phyloP scores from a whole-genome alignment of 2,797 vertebrate species.

The Phrynocephalus vlangalii region DNA sequence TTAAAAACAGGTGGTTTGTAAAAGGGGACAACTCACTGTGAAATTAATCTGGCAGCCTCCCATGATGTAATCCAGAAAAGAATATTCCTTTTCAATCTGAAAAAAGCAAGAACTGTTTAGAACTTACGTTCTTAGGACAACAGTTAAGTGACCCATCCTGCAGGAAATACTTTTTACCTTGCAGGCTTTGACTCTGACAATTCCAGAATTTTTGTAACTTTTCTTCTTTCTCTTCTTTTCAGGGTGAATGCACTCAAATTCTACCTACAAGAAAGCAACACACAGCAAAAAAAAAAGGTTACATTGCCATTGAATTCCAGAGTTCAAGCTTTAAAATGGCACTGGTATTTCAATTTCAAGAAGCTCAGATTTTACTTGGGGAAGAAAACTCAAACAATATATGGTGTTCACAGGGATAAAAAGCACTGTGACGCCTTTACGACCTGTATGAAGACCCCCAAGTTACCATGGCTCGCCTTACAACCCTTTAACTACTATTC shows the following conservation, averaged over 20 bases:
- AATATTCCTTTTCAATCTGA: constrained; percentile 84
- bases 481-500: too few species aligned
- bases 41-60: constrained; percentile 96
- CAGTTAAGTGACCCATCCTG: accelerated
- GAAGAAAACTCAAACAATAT: background rate
- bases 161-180: constrained; percentile 77
- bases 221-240: constrained; percentile 96
- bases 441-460: too few species aligned
- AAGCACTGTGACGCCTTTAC: too few species aligned
- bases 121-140: background rate
- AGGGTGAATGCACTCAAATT: constrained; percentile 90
- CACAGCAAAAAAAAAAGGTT: constrained; percentile 8
- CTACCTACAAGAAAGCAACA: constrained; percentile 76
- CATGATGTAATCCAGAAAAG: constrained; percentile 94
- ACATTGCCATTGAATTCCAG: background rate
- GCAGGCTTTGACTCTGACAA: constrained; percentile 86
- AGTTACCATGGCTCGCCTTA: too few species aligned
- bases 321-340: background rate
- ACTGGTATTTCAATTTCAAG: background rate
- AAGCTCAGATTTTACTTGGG: background rate
- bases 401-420: too few species aligned
- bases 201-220: constrained; percentile 92
- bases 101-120: constrained; percentile 31
- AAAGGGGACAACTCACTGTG: constrained; percentile 82
- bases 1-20: background rate